phyloP scores from a whole-genome alignment of 2,888 invertebrate genomes.

The Piscicola geometra region DNA sequence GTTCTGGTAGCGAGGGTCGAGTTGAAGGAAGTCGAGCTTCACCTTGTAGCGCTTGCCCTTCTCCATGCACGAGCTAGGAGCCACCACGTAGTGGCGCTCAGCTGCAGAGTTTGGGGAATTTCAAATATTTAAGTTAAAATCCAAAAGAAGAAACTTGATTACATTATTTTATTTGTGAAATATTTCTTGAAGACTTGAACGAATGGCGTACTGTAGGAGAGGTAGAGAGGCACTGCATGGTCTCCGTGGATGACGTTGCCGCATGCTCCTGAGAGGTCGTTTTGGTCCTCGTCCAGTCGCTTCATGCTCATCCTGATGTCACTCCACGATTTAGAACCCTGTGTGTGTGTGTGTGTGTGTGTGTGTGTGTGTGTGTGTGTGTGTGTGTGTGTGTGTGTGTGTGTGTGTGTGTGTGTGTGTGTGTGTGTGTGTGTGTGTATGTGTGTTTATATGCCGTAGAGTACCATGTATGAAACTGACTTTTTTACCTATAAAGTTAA shows the following conservation, averaged over 20 bases:
- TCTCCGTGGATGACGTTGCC: conserved; percentile 5
- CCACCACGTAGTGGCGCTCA: conserved; percentile 68
- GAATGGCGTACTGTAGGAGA: background rate
- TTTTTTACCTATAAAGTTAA: too few relatives aligned
- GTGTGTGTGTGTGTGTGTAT: too few relatives aligned
- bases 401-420: background rate
- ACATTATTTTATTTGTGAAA: background rate
- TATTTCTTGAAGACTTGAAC: conserved; percentile 3
- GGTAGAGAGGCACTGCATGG: conserved; percentile 2
- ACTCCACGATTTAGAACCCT: conserved; percentile 42
- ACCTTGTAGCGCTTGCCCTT: conserved; percentile 79
- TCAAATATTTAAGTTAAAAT: background rate
- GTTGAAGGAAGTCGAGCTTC: conserved; percentile 74
- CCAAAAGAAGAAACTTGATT: background rate
- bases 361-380: too few relatives aligned
- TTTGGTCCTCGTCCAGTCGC: background rate
- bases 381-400: background rate
- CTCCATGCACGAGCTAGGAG: conserved; percentile 81
- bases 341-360: conserved; percentile 48
- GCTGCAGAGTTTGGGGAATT: conserved; percentile 59
- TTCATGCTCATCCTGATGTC: conserved; percentile 6
- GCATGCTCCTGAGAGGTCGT: background rate
- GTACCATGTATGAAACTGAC: too few relatives aligned
- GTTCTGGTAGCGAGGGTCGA: conserved; percentile 63
- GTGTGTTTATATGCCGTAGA: too few relatives aligned